phyloP scores from a whole-genome alignment of 2,113 vertebrate species.

The Eublepharis macularius region DNA sequence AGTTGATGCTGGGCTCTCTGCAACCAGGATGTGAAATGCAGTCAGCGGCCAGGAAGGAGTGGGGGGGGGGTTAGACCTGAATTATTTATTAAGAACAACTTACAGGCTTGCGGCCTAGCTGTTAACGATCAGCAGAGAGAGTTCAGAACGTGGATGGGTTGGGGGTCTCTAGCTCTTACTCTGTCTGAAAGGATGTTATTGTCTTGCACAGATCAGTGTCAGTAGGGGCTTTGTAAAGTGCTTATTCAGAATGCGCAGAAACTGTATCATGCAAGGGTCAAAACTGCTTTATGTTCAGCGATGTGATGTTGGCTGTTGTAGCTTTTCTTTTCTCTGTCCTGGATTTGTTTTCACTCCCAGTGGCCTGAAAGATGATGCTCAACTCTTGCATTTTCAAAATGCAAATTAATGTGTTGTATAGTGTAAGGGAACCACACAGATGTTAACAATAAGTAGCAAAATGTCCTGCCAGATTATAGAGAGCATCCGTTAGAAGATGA shows the following conservation, averaged over 20 bases:
- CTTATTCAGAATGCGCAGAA: background rate
- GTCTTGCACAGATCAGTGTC: background rate
- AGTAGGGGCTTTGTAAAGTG: background rate
- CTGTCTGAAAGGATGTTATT: constrained; percentile 13
- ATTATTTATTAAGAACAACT: constrained; percentile 32
- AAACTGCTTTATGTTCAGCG: background rate
- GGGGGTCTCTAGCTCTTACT: background rate
- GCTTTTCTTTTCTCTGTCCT: background rate
- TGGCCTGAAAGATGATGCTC: background rate
- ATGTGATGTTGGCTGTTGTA: background rate
- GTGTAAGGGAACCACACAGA: background rate
- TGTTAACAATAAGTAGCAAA: background rate
- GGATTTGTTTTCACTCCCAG: background rate
- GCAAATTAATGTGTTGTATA: too few species aligned
- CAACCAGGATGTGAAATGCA: constrained; percentile 21
- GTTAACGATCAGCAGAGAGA: constrained; percentile 17
- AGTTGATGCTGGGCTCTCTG: constrained; percentile 12
- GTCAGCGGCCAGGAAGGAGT: background rate
- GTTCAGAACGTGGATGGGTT: background rate
- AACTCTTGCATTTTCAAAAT: background rate
- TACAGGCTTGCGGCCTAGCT: constrained; percentile 28
- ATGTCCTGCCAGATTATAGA: background rate
- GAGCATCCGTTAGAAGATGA: background rate
- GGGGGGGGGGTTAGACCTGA: background rate
- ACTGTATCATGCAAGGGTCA: background rate